These are phyloP conservation scores for Sebastes schlegelii DNA, from an alignment of 2,113 vertebrate species.

Conservation along the genomic window DNA sequence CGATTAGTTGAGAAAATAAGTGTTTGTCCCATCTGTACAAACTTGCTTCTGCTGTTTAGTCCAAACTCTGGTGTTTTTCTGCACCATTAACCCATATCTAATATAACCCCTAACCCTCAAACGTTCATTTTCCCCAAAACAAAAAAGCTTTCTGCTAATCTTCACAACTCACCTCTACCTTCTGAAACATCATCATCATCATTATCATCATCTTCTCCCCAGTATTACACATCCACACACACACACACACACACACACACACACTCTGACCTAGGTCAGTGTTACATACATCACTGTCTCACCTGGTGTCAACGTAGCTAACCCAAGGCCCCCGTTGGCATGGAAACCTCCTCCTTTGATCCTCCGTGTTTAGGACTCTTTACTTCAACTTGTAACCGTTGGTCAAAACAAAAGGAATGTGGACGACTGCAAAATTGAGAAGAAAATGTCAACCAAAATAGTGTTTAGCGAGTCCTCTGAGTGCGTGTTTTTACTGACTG, in stretches of 20 bases:
- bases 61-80: too few species aligned
- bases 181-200: not conserved
- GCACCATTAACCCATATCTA: constrained; percentile 3
- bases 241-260: constrained; percentile 7
- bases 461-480: not conserved
- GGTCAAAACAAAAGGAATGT: constrained; percentile 44
- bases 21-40: too few species aligned
- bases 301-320: constrained; percentile 48
- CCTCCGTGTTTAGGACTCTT: constrained; percentile 30
- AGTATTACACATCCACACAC: not conserved
- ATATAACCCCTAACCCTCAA: not conserved
- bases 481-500: not conserved
- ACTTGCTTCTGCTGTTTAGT: too few species aligned
- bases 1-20: too few species aligned
- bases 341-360: constrained; percentile 56
- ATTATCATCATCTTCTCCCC: constrained; percentile 17
- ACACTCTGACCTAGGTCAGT: constrained; percentile 37
- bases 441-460: not conserved
- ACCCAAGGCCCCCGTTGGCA: constrained; percentile 35
- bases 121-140: not conserved
- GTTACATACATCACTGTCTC: constrained; percentile 60
- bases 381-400: constrained; percentile 12
- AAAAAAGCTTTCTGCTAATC: not conserved
- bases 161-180: not conserved
- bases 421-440: not conserved